These are phyloP conservation scores for Hedychridium roseum DNA, from an alignment of 2,888 invertebrate genomes.

Conservation along the genomic window DNA sequence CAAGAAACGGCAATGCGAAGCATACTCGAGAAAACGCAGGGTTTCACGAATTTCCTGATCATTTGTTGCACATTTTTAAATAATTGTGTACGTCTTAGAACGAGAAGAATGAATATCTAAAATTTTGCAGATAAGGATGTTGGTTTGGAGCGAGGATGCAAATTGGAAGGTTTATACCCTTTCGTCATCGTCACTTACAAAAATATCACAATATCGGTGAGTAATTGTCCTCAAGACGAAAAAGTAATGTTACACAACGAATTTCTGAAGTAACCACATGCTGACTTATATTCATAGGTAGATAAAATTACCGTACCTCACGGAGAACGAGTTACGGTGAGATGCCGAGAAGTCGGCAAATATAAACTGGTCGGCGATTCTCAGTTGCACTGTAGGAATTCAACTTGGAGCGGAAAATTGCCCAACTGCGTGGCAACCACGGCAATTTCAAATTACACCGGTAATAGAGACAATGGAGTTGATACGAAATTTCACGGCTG, in stretches of 20 bases:
- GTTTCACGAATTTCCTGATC: too few relatives aligned
- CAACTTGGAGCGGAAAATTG: slow-evolving; percentile 79
- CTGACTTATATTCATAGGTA: slow-evolving; percentile 43
- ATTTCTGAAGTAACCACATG: background rate
- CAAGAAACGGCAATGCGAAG: too few relatives aligned
- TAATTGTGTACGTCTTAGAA: too few relatives aligned
- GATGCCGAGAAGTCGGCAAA: slow-evolving; percentile 83
- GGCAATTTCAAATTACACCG: slow-evolving; percentile 84
- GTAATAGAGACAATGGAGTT: too few relatives aligned
- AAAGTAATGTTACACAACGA: too few relatives aligned
- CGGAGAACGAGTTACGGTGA: slow-evolving; percentile 77
- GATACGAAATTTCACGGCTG: too few relatives aligned
- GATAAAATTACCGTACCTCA: slow-evolving; percentile 69
- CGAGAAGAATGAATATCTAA: too few relatives aligned
- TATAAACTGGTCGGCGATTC: slow-evolving; percentile 85
- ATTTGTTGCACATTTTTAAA: too few relatives aligned
- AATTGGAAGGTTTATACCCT: slow-evolving; percentile 61
- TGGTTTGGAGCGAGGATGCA: slow-evolving; percentile 59
- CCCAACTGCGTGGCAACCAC: slow-evolving; percentile 90
- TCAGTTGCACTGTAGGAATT: slow-evolving; percentile 81
- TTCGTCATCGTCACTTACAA: slow-evolving; percentile 63
- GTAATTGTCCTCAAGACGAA: too few relatives aligned
- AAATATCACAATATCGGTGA: slow-evolving; percentile 62
- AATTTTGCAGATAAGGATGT: too few relatives aligned
- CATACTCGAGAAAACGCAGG: too few relatives aligned